Evolutionary conservation across 2,113 vertebrate genomes (phyloP).

Genomic region (Catharus minimus): DNA sequence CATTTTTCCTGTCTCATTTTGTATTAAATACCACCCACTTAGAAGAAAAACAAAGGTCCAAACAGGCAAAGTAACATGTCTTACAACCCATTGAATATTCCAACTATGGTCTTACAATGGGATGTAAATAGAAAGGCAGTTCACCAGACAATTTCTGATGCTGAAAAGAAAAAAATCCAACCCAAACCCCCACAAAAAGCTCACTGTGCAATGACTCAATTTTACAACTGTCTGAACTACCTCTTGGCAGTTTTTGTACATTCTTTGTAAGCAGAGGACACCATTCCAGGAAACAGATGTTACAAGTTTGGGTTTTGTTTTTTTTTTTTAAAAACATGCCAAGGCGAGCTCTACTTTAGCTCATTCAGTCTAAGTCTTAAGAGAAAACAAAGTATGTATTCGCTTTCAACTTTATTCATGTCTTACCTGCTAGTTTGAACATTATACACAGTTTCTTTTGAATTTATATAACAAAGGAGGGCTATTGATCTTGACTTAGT

Average conservation of each 20-base stretch:
- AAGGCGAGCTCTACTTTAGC: neutral
- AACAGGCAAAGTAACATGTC: neutral
- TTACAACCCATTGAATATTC: neutral
- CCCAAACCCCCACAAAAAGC: neutral
- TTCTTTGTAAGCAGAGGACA: slow-evolving; percentile 6
- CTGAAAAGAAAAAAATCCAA: neutral
- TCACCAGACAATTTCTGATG: neutral
- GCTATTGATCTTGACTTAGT: neutral
- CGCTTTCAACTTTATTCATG: neutral
- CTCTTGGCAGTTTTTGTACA: slow-evolving; percentile 17
- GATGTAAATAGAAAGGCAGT: neutral
- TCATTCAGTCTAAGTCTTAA: neutral
- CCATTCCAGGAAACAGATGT: slow-evolving; percentile 40
- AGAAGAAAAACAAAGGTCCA: neutral
- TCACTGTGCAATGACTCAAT: neutral
- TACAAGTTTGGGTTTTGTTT: neutral
- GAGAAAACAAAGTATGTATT: neutral
- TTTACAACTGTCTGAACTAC: slow-evolving; percentile 12
- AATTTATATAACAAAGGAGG: neutral
- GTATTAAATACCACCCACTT: neutral
- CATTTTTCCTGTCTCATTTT: slow-evolving; percentile 13
- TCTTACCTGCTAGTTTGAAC: neutral
- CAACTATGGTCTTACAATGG: neutral
- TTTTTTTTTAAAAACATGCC: neutral
- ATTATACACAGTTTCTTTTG: neutral